Percentiles rank a stretch among this genome's conserved stretches.
These are phyloP conservation scores for Neogale vison DNA, from an alignment of 2,113 vertebrate species.

Conservation along the genomic window DNA sequence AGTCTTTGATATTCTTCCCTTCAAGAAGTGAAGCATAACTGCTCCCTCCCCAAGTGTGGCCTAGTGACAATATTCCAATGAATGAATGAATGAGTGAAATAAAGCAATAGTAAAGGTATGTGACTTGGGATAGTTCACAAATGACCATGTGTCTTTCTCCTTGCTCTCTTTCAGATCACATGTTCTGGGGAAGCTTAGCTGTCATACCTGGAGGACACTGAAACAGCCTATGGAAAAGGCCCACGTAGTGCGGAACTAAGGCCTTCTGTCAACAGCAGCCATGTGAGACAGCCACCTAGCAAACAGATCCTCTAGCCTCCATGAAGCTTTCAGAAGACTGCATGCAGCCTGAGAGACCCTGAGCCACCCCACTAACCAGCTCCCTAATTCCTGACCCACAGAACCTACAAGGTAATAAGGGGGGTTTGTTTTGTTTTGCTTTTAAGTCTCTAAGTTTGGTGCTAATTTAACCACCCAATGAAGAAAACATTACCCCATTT, in stretches of 20 bases:
- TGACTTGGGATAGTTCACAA: background rate
- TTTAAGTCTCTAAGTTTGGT: background rate
- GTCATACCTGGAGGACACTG: background rate
- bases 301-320: background rate
- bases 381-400: background rate
- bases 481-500: background rate
- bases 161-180: background rate
- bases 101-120: background rate
- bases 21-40: background rate
- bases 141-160: background rate
- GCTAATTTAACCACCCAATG: background rate
- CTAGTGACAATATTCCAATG: background rate
- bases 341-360: background rate
- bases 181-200: background rate
- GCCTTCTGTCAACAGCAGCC: background rate
- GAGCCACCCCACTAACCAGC: background rate
- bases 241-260: background rate
- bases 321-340: background rate
- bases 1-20: background rate
- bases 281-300: background rate
- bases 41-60: background rate
- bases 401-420: background rate
- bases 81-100: background rate
- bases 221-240: background rate
- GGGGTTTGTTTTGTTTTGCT: background rate